Base-by-base conservation (phyloP, 1,140 invertebrate genomes). In the Drosophila funebris region DNA sequence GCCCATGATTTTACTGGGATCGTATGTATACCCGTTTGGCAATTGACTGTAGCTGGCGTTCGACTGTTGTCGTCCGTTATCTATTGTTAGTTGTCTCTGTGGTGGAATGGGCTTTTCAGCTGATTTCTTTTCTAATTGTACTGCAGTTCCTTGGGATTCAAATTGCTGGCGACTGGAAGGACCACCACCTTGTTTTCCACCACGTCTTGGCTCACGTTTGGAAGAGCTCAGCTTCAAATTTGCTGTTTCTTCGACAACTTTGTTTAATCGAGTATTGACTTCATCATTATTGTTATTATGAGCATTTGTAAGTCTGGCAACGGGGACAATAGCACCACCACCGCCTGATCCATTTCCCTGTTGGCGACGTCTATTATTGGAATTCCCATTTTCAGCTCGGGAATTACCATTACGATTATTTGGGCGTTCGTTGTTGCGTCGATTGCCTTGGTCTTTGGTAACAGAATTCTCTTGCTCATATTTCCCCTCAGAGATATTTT, bases 1-100 rank as follows among this genome's bases (percentile, higher is more conserved):
- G 36, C 93, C 94, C 29, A 94, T 92, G 43, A 94, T 92, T 13
- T 93, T 94, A 54, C 92, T 93, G 4, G 93, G 91, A 73, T 94
- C 91, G 75, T 94, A 94, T 0, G 76, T 76, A 52, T 93, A 93
- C 0, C 92, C 93, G 8, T 91, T 90, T 7, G 79, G 70, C 33
- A 83, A 67, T 73, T 93, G 92, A n/a, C 75, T 79, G 41, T 73
- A 69, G 48, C 67, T 88, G 18, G 54, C 36, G 50, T 69, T 74
- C n/a, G 70, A 75, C 48, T 74, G 39, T 36, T 71, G 57, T 1
- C 66, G 41, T 8, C 46, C 29, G 31, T 58, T 52, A 9, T 77
- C 74, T 16, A 75, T 29, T 29, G 14, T 14, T 33, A 29, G 46
- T 36, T 69, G 64, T 20, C 44, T 56, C 8, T 72, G 62, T 6